Conservation (phyloP, 37 sponge, comb jelly and placozoan genomes). For the Beroe forskalii region DNA sequence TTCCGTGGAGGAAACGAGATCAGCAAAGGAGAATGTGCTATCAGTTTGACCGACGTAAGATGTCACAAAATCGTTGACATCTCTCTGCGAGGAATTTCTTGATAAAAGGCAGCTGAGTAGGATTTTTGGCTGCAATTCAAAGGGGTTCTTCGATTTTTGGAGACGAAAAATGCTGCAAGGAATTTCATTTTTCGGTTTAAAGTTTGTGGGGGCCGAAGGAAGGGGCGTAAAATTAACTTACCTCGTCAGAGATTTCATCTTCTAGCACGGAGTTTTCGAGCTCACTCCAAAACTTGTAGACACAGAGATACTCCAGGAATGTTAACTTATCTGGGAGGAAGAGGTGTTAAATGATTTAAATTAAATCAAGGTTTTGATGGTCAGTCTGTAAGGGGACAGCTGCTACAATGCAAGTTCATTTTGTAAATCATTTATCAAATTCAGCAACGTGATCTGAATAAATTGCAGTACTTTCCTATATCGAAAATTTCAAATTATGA, state of each 20-base stretch:
- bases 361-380: too few relatives aligned
- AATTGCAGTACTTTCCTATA: too few relatives aligned
- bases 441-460: too few relatives aligned
- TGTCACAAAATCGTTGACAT: slow-evolving; percentile 10
- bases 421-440: neutral
- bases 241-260: neutral
- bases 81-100: neutral
- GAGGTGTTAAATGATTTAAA: neutral
- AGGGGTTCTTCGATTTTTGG: neutral
- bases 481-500: too few relatives aligned
- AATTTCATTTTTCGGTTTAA: neutral
- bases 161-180: neutral
- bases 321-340: neutral
- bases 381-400: too few relatives aligned
- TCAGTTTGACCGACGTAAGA: slow-evolving; percentile 1
- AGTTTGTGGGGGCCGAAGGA: too few relatives aligned
- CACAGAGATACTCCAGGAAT: neutral
- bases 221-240: neutral
- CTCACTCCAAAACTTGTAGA: slow-evolving; percentile 36
- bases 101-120: too few relatives aligned
- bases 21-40: slow-evolving; percentile 9
- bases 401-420: too few relatives aligned
- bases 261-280: neutral
- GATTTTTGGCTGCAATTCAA: too few relatives aligned
- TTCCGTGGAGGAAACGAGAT: neutral